Conservation (phyloP, 2,888 invertebrate species). For the Ichneumoninae sp. region DNA sequence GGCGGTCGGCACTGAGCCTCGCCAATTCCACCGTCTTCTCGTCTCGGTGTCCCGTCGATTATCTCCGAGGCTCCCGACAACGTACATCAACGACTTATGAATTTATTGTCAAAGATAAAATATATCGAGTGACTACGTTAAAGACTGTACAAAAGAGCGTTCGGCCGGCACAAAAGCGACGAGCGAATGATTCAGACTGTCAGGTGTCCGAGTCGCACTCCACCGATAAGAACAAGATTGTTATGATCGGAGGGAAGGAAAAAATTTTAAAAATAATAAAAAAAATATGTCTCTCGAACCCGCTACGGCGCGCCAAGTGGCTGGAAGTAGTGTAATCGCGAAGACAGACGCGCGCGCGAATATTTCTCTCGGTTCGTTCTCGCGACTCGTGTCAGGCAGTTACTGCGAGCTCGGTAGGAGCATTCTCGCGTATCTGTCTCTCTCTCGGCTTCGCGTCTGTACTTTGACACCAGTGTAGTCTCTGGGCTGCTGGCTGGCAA, state of each 20-base stretch:
- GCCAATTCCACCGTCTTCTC: slow-evolving; percentile 21
- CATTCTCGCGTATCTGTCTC: slow-evolving; percentile 29
- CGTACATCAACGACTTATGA: slow-evolving; percentile 24
- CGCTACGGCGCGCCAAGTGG: background rate
- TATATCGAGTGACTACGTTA: background rate
- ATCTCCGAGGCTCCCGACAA: slow-evolving; percentile 15
- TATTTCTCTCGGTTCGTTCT: slow-evolving; percentile 18
- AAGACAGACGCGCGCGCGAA: slow-evolving; percentile 5
- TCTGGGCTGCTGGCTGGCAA: slow-evolving; percentile 36
- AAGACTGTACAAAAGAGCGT: background rate
- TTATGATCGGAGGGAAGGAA: background rate
- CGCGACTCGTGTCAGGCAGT: slow-evolving; percentile 42
- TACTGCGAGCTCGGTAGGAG: slow-evolving; percentile 50
- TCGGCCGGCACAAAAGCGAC: background rate
- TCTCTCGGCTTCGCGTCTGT: slow-evolving; percentile 2
- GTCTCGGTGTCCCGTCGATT: background rate
- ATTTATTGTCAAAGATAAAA: background rate
- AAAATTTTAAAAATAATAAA: background rate
- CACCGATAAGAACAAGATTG: background rate
- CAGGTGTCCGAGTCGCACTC: background rate
- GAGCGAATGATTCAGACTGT: background rate
- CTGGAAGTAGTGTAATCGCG: background rate
- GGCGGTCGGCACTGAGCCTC: background rate
- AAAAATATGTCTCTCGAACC: background rate
- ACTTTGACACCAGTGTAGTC: background rate